phyloP scores from a whole-genome alignment of 1,140 invertebrate genomes.

The Drosophila ambigua region DNA sequence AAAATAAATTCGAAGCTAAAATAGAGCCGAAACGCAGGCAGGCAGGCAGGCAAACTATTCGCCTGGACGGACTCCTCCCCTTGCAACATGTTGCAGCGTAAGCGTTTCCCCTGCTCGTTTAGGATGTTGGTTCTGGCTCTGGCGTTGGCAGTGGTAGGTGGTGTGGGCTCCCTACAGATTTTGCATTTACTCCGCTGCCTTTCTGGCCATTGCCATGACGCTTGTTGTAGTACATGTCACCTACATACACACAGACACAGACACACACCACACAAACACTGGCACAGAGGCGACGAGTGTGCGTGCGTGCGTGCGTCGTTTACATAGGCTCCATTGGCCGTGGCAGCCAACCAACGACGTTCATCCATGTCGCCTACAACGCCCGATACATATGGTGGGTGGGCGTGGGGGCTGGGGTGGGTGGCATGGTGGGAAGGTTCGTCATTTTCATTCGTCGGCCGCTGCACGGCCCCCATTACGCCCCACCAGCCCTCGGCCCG shows the following conservation, averaged over 20 bases:
- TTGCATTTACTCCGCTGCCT: slow-evolving; percentile 78
- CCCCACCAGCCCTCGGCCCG: slow-evolving; percentile 19
- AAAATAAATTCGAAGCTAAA: no score
- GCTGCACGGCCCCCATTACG: slow-evolving; percentile 48
- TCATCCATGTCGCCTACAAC: slow-evolving; percentile 65
- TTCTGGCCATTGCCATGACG: slow-evolving; percentile 66
- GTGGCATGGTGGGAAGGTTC: slow-evolving; percentile 45
- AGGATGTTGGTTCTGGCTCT: slow-evolving; percentile 23
- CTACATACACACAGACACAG: slow-evolving; percentile 57
- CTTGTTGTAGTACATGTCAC: slow-evolving; percentile 75
- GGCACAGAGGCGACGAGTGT: slow-evolving; percentile 12
- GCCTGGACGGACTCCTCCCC: slow-evolving; percentile 62
- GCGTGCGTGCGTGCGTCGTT: slow-evolving; percentile 64
- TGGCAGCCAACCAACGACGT: slow-evolving; percentile 70
- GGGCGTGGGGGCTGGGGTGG: slow-evolving; percentile 10
- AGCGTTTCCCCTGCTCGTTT: slow-evolving; percentile 59
- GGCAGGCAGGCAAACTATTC: slow-evolving; percentile 1
- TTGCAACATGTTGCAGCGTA: slow-evolving; percentile 78
- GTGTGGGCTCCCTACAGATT: slow-evolving; percentile 71
- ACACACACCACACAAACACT: slow-evolving; percentile 11
- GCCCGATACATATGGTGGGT: slow-evolving; percentile 52
- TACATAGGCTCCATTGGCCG: slow-evolving; percentile 67
- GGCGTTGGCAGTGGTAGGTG: not conserved
- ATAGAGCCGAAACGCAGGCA: not conserved
- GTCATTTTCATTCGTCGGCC: slow-evolving; percentile 75